Evolutionary conservation across 2,888 invertebrate species (phyloP), one percentile per base, ranked within the genome.

Genomic region (Globia sparganii): DNA sequence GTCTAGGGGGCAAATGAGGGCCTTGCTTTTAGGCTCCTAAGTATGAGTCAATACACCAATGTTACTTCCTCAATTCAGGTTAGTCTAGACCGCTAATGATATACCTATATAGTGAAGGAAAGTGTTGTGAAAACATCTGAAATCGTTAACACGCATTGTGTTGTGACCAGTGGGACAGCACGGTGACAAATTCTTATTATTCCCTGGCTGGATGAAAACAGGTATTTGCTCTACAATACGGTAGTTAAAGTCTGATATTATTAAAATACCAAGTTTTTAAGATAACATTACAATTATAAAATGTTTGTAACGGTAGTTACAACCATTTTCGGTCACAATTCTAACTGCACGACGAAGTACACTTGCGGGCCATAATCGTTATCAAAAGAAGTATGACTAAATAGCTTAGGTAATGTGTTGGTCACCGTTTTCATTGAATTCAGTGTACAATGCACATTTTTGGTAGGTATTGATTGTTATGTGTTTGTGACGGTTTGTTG

Each of bases 321-420:
- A 37, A 56, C 5, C 21, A 64, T 37, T 66, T 53, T 37, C 11
- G 2, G 11, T 49, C 40, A 34, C 15, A 49, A 37, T 56, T 67
- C 11, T 49, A n/a, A 65, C 49, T 61, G 43, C 34, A 56, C 31
- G 5, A 40, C 21, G 3, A 53, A 34, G 40, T 82, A 53, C 40
- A 53, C 2, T 75, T 65, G n/a, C 62, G 66, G 61, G 69, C 13
- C 71, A 71, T 67, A 72, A 79, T 69, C 59, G 21, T 40, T 75
- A 75, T 77, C 74, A 78, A 77, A 76, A 78, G 25, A 31, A n/a
- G 31, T 82, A 78, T 91, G 92, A 93, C 90, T 91, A 91, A 91
- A 85, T 75, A 77, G 82, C 74, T 92, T 91, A 90, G 89, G 89
- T 90, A 90, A 91, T 53, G 79, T 81, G 87, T 90, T 90, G 86